A percentile compares a stretch with the other conserved stretches of the same genome.
Conservation (phyloP, 92 coral and sea anemone genomes). For the Plumapathes pennacea region DNA sequence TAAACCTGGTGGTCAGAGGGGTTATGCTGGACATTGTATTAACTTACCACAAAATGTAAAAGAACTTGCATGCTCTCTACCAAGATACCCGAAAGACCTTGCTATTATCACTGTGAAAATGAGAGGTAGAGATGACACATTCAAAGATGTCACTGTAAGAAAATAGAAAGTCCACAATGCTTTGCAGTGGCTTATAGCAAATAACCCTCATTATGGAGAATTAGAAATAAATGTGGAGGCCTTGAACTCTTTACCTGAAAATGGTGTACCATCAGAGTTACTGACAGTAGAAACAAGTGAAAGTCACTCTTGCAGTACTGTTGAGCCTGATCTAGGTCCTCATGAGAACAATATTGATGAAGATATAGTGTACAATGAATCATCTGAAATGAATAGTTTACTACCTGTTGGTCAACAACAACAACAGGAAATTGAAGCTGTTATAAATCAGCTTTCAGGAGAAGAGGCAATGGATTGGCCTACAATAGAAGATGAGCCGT, state of each 20-base stretch:
- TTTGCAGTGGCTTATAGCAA: constrained; percentile 29
- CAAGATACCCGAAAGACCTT: constrained; percentile 48
- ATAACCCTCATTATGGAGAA: constrained; percentile 50
- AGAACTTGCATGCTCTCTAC: constrained; percentile 42
- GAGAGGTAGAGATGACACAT: constrained; percentile 41
- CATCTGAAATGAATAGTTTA: constrained; percentile 50
- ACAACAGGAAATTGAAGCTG: constrained; percentile 45
- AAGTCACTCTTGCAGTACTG: constrained; percentile 1
- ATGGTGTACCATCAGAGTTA: constrained; percentile 38
- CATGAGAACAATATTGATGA: constrained; percentile 26
- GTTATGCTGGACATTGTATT: constrained; percentile 59
- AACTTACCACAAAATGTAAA: constrained; percentile 61
- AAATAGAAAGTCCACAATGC: constrained; percentile 40
- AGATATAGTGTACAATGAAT: constrained; percentile 39
- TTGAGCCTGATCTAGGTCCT: constrained; percentile 46
- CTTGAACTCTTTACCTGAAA: constrained; percentile 25
- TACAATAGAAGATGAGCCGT: constrained; percentile 26
- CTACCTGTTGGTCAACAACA: constrained; percentile 38
- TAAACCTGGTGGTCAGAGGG: constrained; percentile 56
- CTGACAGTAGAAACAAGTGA: constrained; percentile 46
- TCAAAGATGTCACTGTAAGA: constrained; percentile 46
- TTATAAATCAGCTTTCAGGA: constrained; percentile 37
- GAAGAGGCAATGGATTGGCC: constrained; percentile 47
- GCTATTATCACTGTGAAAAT: constrained; percentile 41
- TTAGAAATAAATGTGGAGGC: constrained; percentile 18